A percentile compares a stretch with the other conserved stretches of the same genome.
phyloP scores from a whole-genome alignment of 2,797 vertebrate genomes.

The Sebastes reedi region DNA sequence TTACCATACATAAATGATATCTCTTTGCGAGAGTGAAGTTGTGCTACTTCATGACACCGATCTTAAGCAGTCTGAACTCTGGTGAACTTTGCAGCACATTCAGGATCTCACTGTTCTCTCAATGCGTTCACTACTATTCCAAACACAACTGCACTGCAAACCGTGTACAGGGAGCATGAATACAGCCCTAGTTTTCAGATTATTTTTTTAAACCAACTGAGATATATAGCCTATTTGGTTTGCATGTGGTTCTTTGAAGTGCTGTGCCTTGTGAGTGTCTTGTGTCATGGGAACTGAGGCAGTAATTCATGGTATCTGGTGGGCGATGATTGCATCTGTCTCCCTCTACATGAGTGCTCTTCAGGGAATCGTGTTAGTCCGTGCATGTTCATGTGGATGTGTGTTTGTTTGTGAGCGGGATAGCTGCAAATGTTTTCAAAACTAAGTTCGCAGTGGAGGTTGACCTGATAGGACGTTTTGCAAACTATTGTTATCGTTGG shows the following conservation, averaged over 20 bases:
- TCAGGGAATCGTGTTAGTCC: conserved; percentile 27
- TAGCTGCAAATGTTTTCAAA: too few species aligned
- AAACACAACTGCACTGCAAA: not conserved
- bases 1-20: not conserved
- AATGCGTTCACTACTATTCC: not conserved
- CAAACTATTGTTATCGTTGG: too few species aligned
- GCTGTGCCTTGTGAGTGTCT: conserved; percentile 49
- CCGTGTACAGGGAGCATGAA: conserved; percentile 12
- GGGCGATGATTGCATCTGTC: conserved; percentile 56
- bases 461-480: too few species aligned
- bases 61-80: not conserved
- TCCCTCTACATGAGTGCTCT: conserved; percentile 36
- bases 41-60: not conserved
- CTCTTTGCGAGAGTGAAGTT: not conserved
- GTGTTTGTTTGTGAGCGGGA: not conserved
- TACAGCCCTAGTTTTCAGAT: conserved; percentile 9
- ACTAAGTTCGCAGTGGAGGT: too few species aligned
- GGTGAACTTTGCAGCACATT: conserved; percentile 2
- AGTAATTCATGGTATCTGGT: conserved; percentile 45
- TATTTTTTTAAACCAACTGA: not conserved
- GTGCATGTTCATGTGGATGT: conserved; percentile 14
- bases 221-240: conserved; percentile 56
- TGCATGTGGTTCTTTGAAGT: conserved; percentile 56
- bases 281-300: conserved; percentile 47
- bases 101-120: not conserved